phyloP scores from a whole-genome alignment of 2,113 vertebrate species.

The Nematolebias whitei region DNA sequence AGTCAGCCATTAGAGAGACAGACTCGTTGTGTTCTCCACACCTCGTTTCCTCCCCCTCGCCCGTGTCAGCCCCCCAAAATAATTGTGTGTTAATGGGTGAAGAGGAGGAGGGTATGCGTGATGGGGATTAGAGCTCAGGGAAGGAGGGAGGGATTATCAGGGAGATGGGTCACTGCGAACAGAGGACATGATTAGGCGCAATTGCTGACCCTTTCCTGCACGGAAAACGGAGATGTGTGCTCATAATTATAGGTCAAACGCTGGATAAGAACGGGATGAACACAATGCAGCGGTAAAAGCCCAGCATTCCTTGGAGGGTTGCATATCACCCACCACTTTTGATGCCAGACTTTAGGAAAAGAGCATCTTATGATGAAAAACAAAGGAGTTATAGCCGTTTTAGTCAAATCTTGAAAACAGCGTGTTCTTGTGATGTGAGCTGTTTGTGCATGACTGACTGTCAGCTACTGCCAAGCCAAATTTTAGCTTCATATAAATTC shows the following conservation, averaged over 20 bases:
- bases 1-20: slow-evolving; percentile 75
- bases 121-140: slow-evolving; percentile 46
- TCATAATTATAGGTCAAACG: slow-evolving; percentile 29
- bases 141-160: slow-evolving; percentile 55
- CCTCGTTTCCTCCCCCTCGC: slow-evolving; percentile 73
- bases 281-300: too few relatives aligned
- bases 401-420: too few relatives aligned
- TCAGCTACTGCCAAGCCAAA: too few relatives aligned
- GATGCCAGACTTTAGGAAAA: too few relatives aligned
- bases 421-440: too few relatives aligned
- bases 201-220: slow-evolving; percentile 57
- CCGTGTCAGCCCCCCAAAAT: slow-evolving; percentile 65
- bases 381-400: too few relatives aligned
- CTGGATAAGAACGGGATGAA: background rate
- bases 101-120: slow-evolving; percentile 33
- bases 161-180: slow-evolving; percentile 70
- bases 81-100: slow-evolving; percentile 79
- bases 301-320: too few relatives aligned
- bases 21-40: slow-evolving; percentile 76
- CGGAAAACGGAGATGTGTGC: slow-evolving; percentile 23
- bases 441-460: too few relatives aligned
- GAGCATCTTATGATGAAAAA: too few relatives aligned
- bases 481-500: too few relatives aligned
- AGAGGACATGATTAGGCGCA: slow-evolving; percentile 61
- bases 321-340: too few relatives aligned